Evolutionary conservation across 23 tunicate species (phyloP).

Genomic region (Trididemnum nubilum): DNA sequence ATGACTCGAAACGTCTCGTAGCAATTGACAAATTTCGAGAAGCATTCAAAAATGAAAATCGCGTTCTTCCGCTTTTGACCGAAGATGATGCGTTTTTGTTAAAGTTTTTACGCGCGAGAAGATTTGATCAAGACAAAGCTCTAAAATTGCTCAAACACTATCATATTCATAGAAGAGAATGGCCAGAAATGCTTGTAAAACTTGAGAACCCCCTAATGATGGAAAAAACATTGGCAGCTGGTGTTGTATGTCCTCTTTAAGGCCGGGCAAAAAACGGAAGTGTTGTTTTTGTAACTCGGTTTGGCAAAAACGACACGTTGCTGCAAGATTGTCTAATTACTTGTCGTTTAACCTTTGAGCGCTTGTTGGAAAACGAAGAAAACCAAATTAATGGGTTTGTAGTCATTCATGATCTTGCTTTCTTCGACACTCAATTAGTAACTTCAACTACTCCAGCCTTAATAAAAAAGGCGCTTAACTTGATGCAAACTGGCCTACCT

Average conservation of each 20-base stretch:
- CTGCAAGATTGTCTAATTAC: background rate
- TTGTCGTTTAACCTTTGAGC: background rate
- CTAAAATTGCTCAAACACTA: background rate
- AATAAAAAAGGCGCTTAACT: no score
- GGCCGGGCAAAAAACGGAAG: background rate
- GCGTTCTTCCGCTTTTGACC: background rate
- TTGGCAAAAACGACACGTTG: background rate
- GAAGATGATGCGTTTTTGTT: background rate
- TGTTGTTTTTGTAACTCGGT: background rate
- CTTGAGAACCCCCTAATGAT: background rate
- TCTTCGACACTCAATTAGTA: no score
- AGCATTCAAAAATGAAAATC: background rate
- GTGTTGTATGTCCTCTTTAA: conserved; percentile 11
- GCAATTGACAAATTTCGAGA: background rate
- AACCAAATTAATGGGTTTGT: conserved; percentile 6
- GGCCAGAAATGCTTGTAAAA: background rate
- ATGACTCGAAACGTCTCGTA: background rate
- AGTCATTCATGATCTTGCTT: background rate
- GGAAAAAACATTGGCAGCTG: background rate
- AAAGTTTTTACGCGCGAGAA: conserved; percentile 6
- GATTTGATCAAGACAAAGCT: background rate
- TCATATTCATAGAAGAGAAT: background rate
- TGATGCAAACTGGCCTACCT: no score
- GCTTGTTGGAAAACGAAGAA: background rate
- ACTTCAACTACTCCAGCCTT: no score